A percentile compares a stretch with the other conserved stretches of the same genome.
phyloP scores from a whole-genome alignment of 2,113 vertebrate species.

The Mesitornis unicolor region DNA sequence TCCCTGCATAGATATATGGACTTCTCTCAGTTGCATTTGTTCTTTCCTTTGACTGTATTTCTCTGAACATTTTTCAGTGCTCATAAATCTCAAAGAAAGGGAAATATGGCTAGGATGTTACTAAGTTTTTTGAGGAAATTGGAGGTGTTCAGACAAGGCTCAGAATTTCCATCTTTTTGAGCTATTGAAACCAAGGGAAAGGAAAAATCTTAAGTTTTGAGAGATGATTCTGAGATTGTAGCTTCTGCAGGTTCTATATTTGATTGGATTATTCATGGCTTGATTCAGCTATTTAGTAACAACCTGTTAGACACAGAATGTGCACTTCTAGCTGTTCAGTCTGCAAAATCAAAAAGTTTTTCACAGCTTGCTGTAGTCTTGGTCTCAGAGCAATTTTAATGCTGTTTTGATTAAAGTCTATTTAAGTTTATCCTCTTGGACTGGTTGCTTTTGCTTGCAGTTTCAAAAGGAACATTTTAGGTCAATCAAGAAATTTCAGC shows the following conservation, averaged over 20 bases:
- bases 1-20: not conserved
- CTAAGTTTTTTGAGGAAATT: not conserved
- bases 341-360: not conserved
- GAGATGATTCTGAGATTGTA: not conserved
- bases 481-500: not conserved
- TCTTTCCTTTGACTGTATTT: not conserved
- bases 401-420: not conserved
- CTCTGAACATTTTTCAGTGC: not conserved
- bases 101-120: not conserved
- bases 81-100: not conserved
- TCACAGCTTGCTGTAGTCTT: not conserved
- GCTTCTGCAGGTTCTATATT: not conserved
- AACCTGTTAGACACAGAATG: not conserved
- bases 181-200: not conserved
- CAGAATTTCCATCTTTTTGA: not conserved
- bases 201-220: not conserved
- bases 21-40: not conserved
- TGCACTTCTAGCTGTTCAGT: not conserved
- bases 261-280: not conserved
- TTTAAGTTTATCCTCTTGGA: not conserved
- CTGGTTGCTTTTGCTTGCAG: not conserved
- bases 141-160: not conserved
- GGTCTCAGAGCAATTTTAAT: not conserved
- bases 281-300: not conserved
- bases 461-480: not conserved